A percentile compares a stretch with the other conserved stretches of the same genome.
Conservation (phyloP, 2,113 vertebrate genomes). For the Lamprologus lemairii region DNA sequence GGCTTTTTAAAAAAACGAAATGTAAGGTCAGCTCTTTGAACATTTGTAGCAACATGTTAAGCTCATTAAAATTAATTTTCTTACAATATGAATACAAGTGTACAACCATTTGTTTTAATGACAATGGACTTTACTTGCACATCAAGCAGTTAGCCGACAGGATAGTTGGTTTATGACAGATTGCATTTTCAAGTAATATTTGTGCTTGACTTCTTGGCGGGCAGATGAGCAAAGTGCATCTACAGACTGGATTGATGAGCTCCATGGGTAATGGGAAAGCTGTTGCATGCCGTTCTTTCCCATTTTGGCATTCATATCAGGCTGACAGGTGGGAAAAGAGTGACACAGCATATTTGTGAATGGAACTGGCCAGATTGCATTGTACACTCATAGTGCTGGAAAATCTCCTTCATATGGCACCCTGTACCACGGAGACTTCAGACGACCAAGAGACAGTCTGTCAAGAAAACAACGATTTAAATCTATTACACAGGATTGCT, state of each 20-base stretch:
- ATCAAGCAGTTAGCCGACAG: not conserved
- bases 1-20: not conserved
- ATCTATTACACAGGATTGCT: not conserved
- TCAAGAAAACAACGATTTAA: conserved; percentile 27
- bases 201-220: conserved; percentile 21
- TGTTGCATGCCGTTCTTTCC: not conserved
- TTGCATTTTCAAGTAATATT: conserved; percentile 39
- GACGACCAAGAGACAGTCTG: conserved; percentile 15
- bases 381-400: conserved; percentile 4
- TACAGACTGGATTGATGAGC: conserved; percentile 5
- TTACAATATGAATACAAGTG: not conserved
- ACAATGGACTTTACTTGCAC: not conserved
- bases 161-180: conserved; percentile 20
- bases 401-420: conserved; percentile 48
- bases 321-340: conserved; percentile 36
- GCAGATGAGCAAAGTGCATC: conserved; percentile 14
- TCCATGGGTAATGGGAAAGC: conserved; percentile 14
- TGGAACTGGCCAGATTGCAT: conserved; percentile 45
- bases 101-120: not conserved
- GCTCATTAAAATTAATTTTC: not conserved
- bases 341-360: conserved; percentile 50
- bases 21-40: not conserved
- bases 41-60: not conserved
- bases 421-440: conserved; percentile 1
- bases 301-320: conserved; percentile 10